Percentiles rank a stretch among this genome's conserved stretches.
phyloP scores from a whole-genome alignment of 1,140 invertebrate species.

The Diorhabda sublineata region DNA sequence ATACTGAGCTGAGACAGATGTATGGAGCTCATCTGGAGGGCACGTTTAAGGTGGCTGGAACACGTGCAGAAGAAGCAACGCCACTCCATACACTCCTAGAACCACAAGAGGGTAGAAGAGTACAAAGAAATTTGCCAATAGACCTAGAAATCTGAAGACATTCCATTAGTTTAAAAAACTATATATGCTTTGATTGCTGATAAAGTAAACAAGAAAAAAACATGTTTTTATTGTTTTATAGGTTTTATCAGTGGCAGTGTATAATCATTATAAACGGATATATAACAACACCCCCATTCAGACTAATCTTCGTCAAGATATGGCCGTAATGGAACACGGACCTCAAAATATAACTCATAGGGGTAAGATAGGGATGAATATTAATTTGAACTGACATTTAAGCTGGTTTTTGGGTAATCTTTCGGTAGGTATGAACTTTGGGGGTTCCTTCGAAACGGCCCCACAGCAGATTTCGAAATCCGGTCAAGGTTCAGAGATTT shows the following conservation, averaged over 20 bases:
- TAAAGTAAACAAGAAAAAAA: too few species aligned
- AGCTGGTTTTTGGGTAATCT: slow-evolving; percentile 73
- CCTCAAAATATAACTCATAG: slow-evolving; percentile 69
- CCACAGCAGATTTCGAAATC: slow-evolving; percentile 15
- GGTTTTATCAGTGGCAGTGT: slow-evolving; percentile 96
- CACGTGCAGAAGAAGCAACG: too few species aligned
- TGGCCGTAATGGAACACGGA: slow-evolving; percentile 58
- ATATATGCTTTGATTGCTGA: too few species aligned
- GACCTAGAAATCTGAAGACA: too few species aligned
- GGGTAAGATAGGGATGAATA: slow-evolving; percentile 51
- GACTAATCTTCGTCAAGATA: slow-evolving; percentile 47
- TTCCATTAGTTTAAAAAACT: too few species aligned
- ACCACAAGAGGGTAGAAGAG: too few species aligned
- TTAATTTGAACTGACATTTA: neutral
- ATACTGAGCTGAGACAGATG: too few species aligned
- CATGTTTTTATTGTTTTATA: slow-evolving; percentile 16
- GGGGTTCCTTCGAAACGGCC: slow-evolving; percentile 15
- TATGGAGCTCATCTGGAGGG: too few species aligned
- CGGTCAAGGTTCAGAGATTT: slow-evolving; percentile 67
- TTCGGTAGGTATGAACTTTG: slow-evolving; percentile 35
- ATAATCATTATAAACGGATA: slow-evolving; percentile 98
- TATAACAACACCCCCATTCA: slow-evolving; percentile 81
- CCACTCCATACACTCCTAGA: too few species aligned
- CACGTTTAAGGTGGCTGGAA: too few species aligned
- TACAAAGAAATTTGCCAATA: too few species aligned